Percentiles rank a stretch among this genome's conserved stretches.
phyloP scores from a whole-genome alignment of 2,113 vertebrate genomes.

The Pelusios castaneus region DNA sequence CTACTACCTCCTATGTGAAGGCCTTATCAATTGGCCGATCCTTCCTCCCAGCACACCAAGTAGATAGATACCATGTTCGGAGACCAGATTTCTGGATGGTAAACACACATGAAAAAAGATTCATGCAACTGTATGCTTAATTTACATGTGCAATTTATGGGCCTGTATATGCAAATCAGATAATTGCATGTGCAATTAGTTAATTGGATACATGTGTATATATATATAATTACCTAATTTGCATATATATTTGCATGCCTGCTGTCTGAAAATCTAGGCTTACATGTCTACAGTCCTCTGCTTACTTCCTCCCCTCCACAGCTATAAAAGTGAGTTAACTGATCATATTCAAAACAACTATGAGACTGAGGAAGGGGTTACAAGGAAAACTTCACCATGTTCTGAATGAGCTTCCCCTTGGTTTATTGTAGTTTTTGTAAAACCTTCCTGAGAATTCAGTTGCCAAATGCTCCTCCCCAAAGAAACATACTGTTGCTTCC shows the following conservation, averaged over 20 bases:
- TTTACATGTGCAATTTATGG: accelerated
- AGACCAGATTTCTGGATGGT: neutral
- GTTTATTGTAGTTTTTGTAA: slow-evolving; percentile 69
- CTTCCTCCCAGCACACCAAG: neutral
- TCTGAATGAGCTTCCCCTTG: slow-evolving; percentile 73
- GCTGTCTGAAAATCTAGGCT: neutral
- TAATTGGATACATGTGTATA: neutral
- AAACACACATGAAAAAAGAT: accelerated
- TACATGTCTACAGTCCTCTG: neutral
- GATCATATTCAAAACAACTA: neutral
- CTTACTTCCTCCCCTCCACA: neutral
- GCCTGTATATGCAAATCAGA: neutral
- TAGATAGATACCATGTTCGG: neutral
- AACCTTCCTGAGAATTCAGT: slow-evolving; percentile 40
- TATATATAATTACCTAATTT: neutral
- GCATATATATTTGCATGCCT: neutral
- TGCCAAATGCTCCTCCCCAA: slow-evolving; percentile 63
- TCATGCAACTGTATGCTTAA: accelerated
- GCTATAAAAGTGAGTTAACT: neutral
- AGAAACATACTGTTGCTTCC: slow-evolving; percentile 35
- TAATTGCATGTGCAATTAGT: neutral
- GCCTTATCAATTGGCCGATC: neutral
- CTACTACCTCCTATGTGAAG: neutral
- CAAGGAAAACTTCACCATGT: slow-evolving; percentile 16
- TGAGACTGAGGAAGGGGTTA: neutral